These are phyloP conservation scores for Callaeas wilsoni DNA, from an alignment of 2,113 vertebrate genomes.

Conservation along the genomic window DNA sequence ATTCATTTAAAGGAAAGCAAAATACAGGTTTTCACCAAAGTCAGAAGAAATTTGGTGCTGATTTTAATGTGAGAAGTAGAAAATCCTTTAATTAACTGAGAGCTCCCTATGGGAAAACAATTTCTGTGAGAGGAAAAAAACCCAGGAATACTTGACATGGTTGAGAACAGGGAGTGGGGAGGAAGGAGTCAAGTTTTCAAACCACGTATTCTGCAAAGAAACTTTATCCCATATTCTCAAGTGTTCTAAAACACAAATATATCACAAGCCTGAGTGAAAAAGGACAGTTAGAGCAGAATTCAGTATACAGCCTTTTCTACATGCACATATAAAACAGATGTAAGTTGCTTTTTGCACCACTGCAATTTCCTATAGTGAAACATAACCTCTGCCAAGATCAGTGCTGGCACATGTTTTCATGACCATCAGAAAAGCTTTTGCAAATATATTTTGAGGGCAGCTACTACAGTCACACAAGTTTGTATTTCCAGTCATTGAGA, in stretches of 20 bases:
- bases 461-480: neutral
- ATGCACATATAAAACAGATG: neutral
- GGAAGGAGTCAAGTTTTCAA: neutral
- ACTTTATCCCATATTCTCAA: neutral
- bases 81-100: neutral
- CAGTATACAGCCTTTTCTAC: neutral
- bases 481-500: neutral
- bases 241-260: neutral
- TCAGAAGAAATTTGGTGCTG: neutral
- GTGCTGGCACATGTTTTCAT: neutral
- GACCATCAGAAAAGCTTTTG: neutral
- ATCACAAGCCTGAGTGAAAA: neutral
- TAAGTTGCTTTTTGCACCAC: neutral
- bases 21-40: neutral
- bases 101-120: neutral
- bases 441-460: neutral
- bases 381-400: neutral
- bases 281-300: neutral
- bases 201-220: neutral
- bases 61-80: neutral
- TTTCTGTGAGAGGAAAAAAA: neutral
- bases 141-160: neutral
- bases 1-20: neutral
- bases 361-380: neutral
- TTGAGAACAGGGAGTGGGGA: fast-evolving